Evolutionary conservation across 2,888 invertebrate species (phyloP).

Genomic region (Eupithecia abbreviata): DNA sequence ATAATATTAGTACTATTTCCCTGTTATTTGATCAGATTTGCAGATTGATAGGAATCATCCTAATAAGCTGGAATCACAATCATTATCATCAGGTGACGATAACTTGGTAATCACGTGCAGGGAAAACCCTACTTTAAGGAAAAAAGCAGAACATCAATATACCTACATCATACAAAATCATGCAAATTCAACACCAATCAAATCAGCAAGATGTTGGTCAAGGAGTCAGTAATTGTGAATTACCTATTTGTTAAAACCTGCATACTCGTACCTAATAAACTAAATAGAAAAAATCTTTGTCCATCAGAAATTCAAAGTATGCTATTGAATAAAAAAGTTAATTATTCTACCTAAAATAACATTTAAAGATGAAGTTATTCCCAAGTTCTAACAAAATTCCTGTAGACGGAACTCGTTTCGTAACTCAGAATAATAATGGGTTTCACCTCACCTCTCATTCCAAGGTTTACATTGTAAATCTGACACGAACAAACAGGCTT

Average conservation of each 20-base stretch:
- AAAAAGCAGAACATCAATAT: background rate
- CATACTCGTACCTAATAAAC: background rate
- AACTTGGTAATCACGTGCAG: too few relatives aligned
- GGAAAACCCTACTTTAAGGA: background rate
- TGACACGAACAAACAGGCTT: slow-evolving; percentile 44
- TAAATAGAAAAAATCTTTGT: background rate
- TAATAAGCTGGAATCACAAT: too few relatives aligned
- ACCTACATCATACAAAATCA: background rate
- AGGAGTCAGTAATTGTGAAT: background rate
- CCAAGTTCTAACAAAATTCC: slow-evolving; percentile 4
- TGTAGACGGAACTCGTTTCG: slow-evolving; percentile 38
- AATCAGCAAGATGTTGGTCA: background rate
- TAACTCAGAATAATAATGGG: slow-evolving; percentile 49
- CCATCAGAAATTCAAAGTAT: background rate
- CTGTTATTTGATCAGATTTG: background rate
- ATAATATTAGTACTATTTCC: background rate
- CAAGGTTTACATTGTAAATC: slow-evolving; percentile 52
- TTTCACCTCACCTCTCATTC: slow-evolving; percentile 40
- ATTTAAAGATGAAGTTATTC: slow-evolving; percentile 8
- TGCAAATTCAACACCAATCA: background rate
- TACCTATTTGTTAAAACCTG: background rate
- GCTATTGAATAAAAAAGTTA: background rate
- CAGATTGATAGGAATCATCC: background rate
- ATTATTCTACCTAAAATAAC: slow-evolving; percentile 3
- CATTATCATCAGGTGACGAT: too few relatives aligned